phyloP scores from a whole-genome alignment of 2,113 vertebrate genomes.

The Callorhinus ursinus region DNA sequence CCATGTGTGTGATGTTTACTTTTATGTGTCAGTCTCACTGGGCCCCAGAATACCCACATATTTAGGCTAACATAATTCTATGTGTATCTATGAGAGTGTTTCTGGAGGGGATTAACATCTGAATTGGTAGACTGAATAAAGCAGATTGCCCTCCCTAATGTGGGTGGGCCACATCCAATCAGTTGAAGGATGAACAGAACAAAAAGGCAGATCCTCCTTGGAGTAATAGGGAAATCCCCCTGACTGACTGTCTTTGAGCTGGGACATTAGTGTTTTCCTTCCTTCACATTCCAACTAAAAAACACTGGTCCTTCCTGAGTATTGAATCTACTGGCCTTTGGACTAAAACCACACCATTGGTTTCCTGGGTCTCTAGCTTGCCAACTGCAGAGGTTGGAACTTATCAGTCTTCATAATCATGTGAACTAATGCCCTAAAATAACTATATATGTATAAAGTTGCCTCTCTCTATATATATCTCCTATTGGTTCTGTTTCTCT shows the following conservation, averaged over 20 bases:
- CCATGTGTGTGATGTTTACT: background rate
- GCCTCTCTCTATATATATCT: no score
- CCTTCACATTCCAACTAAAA: background rate
- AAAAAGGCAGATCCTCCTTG: background rate
- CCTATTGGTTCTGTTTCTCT: background rate
- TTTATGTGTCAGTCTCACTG: background rate
- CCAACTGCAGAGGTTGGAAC: background rate
- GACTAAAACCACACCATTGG: background rate
- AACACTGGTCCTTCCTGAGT: background rate
- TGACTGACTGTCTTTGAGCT: background rate
- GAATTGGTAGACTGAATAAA: background rate
- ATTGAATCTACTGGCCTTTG: background rate
- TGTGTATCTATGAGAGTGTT: background rate
- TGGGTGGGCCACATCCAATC: background rate
- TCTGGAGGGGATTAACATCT: background rate
- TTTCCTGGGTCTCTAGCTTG: background rate
- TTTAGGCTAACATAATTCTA: background rate
- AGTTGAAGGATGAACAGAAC: background rate
- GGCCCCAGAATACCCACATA: background rate
- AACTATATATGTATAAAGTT: background rate
- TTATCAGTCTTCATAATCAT: background rate
- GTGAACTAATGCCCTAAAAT: background rate
- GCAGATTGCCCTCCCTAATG: background rate
- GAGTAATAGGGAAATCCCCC: background rate
- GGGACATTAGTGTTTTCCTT: background rate